These are phyloP conservation scores for Thunnus maccoyii DNA, from an alignment of 2,113 vertebrate species.

Conservation along the genomic window DNA sequence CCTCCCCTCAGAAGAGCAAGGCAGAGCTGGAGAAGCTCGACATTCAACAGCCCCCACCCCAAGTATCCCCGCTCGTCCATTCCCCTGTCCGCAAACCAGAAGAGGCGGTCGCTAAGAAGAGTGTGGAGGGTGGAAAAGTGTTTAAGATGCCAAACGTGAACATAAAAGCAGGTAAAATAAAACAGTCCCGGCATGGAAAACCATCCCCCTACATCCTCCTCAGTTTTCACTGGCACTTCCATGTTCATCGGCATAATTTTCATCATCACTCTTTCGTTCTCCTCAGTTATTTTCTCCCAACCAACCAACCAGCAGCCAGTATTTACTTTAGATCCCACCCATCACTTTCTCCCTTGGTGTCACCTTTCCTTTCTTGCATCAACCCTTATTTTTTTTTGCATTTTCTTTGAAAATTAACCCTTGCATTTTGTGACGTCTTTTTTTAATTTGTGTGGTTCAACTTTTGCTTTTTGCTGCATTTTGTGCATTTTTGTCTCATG, in stretches of 20 bases:
- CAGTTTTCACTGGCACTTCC: slow-evolving; percentile 52
- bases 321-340: slow-evolving; percentile 2
- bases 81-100: slow-evolving; percentile 63
- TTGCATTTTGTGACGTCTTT: slow-evolving; percentile 45
- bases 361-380: slow-evolving; percentile 49
- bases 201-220: slow-evolving; percentile 52
- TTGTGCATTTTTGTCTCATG: slow-evolving; percentile 53
- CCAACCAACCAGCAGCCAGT: slow-evolving; percentile 12
- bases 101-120: slow-evolving; percentile 58
- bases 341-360: neutral
- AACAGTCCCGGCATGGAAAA: slow-evolving; percentile 64
- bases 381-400: slow-evolving; percentile 20
- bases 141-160: slow-evolving; percentile 77
- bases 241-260: slow-evolving; percentile 50
- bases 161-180: slow-evolving; percentile 82
- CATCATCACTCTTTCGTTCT: slow-evolving; percentile 56
- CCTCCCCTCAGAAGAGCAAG: slow-evolving; percentile 78
- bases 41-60: slow-evolving; percentile 56
- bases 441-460: slow-evolving; percentile 10
- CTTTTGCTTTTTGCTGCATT: slow-evolving; percentile 56
- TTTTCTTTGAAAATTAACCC: slow-evolving; percentile 64
- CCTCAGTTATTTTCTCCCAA: slow-evolving; percentile 29
- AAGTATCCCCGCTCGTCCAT: slow-evolving; percentile 44
- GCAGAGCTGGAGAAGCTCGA: slow-evolving; percentile 78
- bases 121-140: slow-evolving; percentile 49